Percentiles rank a stretch among this genome's conserved stretches.
Evolutionary conservation across 2,113 vertebrate species (phyloP).

Genomic region (Apeltes quadracus): DNA sequence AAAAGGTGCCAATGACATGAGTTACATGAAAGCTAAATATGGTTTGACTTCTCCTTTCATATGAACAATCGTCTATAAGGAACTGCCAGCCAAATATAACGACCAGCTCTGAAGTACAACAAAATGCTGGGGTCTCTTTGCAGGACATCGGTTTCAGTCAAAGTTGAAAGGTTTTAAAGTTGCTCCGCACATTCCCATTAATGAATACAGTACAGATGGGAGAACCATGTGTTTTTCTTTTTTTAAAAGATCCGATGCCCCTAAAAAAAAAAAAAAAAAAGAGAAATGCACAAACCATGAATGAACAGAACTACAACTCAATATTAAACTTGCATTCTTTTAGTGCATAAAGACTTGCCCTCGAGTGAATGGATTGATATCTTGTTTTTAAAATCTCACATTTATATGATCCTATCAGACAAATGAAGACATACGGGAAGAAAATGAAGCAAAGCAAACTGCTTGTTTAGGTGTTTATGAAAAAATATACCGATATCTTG

Average conservation of each 20-base stretch:
- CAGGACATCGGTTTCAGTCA: constrained; percentile 63
- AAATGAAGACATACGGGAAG: constrained; percentile 13
- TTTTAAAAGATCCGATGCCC: constrained; percentile 18
- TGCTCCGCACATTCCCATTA: constrained; percentile 60
- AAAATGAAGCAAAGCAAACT: constrained; percentile 33
- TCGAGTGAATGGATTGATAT: constrained; percentile 63
- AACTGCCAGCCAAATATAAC: constrained; percentile 67
- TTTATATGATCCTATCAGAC: constrained; percentile 35
- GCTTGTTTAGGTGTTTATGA: constrained; percentile 40
- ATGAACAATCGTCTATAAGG: constrained; percentile 70
- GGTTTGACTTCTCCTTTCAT: constrained; percentile 68
- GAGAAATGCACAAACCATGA: constrained; percentile 33
- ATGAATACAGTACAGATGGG: constrained; percentile 55
- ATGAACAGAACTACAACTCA: constrained; percentile 59
- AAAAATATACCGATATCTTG: constrained; percentile 37
- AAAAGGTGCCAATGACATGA: constrained; percentile 75
- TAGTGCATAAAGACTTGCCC: constrained; percentile 79
- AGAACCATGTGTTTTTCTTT: constrained; percentile 17
- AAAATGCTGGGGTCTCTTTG: constrained; percentile 62
- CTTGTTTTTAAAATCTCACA: constrained; percentile 64
- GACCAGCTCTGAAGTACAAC: constrained; percentile 57
- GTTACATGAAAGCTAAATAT: constrained; percentile 68
- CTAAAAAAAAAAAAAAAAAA: constrained; percentile 28
- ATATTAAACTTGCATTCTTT: constrained; percentile 65
- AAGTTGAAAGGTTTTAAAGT: constrained; percentile 58